Conservation (phyloP, 2,797 vertebrate genomes). For the Lateolabrax maculatus region DNA sequence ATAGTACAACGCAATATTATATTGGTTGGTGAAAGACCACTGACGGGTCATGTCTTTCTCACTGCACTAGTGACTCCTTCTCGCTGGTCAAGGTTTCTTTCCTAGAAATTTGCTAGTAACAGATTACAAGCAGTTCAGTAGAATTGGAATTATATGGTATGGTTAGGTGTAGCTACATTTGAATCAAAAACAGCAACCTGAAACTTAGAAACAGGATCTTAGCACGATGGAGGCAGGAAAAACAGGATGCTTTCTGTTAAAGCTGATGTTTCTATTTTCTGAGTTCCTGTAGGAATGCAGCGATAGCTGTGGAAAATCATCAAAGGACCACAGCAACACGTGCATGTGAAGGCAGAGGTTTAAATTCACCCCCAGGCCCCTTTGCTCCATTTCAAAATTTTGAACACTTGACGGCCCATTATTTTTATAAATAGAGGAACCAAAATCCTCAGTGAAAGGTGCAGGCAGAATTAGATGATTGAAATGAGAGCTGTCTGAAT, state of each 20-base stretch:
- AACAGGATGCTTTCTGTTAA: constrained; percentile 71
- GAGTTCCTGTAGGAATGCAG: constrained; percentile 73
- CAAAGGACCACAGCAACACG: constrained; percentile 75
- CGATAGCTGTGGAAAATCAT: constrained; percentile 81
- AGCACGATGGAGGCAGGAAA: constrained; percentile 44
- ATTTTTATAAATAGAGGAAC: constrained; percentile 81
- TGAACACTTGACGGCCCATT: constrained; percentile 73
- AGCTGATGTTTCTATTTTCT: constrained; percentile 78
- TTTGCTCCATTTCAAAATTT: constrained; percentile 66
- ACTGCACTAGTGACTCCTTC: constrained; percentile 17
- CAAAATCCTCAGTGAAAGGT: constrained; percentile 73
- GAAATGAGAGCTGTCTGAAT: constrained; percentile 81
- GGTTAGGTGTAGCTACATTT: constrained; percentile 43
- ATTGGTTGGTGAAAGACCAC: constrained; percentile 3
- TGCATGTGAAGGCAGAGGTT: constrained; percentile 72
- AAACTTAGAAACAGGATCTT: constrained; percentile 53
- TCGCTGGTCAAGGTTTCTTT: neutral
- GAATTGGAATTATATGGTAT: constrained; percentile 20
- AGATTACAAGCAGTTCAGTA: constrained; percentile 24
- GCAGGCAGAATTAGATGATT: constrained; percentile 78
- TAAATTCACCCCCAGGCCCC: constrained; percentile 56
- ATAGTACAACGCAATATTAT: constrained; percentile 7
- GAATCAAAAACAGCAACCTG: constrained; percentile 56
- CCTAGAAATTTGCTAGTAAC: constrained; percentile 18
- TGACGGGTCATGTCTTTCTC: constrained; percentile 6